phyloP scores from a whole-genome alignment of 2,113 vertebrate genomes.

The Tragulus kanchil region DNA sequence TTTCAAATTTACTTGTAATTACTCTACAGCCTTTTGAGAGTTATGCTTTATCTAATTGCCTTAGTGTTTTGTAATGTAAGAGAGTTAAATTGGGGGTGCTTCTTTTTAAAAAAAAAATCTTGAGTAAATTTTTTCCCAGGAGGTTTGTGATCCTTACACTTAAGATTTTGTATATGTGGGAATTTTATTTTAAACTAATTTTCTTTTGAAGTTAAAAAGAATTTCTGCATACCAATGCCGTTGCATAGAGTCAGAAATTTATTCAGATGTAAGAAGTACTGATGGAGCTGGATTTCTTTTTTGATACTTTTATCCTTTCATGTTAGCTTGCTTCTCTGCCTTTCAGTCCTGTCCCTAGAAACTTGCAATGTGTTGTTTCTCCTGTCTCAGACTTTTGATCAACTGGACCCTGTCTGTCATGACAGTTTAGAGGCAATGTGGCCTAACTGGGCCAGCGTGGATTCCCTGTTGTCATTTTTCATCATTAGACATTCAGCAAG shows the following conservation, averaged over 20 bases:
- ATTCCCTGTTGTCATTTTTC: conserved; percentile 85
- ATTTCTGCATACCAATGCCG: neutral
- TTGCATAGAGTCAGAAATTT: conserved; percentile 16
- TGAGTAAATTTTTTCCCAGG: conserved; percentile 66
- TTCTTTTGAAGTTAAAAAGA: conserved; percentile 62
- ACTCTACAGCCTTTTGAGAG: conserved; percentile 30
- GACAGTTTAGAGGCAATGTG: conserved; percentile 86
- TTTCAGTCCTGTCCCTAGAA: conserved; percentile 84
- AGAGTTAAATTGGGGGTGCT: conserved; percentile 47
- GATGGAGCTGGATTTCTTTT: conserved; percentile 73
- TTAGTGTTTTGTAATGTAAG: conserved; percentile 69
- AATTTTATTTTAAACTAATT: conserved; percentile 69
- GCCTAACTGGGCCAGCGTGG: conserved; percentile 80
- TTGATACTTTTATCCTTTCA: conserved; percentile 73
- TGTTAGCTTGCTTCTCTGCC: conserved; percentile 83
- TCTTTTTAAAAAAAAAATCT: neutral
- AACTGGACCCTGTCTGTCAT: conserved; percentile 88
- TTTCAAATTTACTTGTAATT: conserved; percentile 61
- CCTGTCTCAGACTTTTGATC: conserved; percentile 89
- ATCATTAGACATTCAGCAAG: conserved; percentile 84
- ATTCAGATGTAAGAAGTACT: conserved; percentile 76
- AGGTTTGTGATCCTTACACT: conserved; percentile 64
- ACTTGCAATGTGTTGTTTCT: conserved; percentile 82
- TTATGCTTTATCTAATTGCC: conserved; percentile 20
- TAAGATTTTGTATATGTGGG: conserved; percentile 73